Evolutionary conservation across 1,140 invertebrate species (phyloP).

Genomic region (Hypsibius dujardini): DNA sequence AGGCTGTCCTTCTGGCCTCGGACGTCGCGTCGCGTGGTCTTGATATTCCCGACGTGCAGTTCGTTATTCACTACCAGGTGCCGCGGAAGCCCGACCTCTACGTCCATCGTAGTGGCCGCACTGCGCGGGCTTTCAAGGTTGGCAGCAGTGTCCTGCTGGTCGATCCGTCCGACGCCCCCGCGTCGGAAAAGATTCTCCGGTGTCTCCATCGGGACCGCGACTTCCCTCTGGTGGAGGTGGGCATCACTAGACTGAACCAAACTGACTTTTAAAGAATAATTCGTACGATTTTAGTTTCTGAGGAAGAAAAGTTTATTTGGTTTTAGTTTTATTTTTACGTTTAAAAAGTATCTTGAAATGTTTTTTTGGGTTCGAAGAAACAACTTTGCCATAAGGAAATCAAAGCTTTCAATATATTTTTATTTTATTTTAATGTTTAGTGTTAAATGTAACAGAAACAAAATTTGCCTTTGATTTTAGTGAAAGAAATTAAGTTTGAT

Average conservation of each 20-base stretch:
- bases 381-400: no score
- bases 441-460: no score
- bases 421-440: no score
- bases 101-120: slow-evolving; percentile 85
- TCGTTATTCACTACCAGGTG: slow-evolving; percentile 94
- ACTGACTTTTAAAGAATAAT: no score
- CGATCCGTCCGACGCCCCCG: slow-evolving; percentile 60
- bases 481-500: no score
- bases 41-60: slow-evolving; percentile 79
- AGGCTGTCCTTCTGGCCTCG: slow-evolving; percentile 73
- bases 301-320: no score
- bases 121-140: slow-evolving; percentile 66
- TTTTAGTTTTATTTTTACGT: no score
- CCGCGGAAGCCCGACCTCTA: slow-evolving; percentile 40
- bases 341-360: no score
- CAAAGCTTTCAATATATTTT: no score
- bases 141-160: slow-evolving; percentile 80
- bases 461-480: no score
- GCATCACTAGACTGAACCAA: slow-evolving; percentile 32
- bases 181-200: slow-evolving; percentile 60
- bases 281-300: no score
- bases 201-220: slow-evolving; percentile 57
- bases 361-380: no score
- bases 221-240: slow-evolving; percentile 59
- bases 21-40: slow-evolving; percentile 91